Evolutionary conservation across 92 coral and sea anemone genomes (phyloP), one percentile per base, ranked within the genome.

Genomic region (Heteractis magnifica): DNA sequence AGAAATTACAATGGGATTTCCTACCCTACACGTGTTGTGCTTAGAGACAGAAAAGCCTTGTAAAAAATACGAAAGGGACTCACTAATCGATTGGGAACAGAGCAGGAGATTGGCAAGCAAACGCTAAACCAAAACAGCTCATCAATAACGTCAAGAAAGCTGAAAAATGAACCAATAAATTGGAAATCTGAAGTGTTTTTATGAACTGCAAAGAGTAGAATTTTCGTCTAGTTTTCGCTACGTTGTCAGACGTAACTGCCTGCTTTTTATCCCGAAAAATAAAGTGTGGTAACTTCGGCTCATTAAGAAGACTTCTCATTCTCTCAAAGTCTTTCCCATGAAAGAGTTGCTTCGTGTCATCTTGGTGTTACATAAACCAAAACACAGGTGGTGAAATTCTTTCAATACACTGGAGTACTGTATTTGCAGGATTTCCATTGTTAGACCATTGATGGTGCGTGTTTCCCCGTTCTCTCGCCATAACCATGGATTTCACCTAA

Each of bases 401-500:
- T 10, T 55, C 51, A 44, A 72, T 34, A 78, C 83, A 85, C 83
- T n/a, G 16, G 77, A 70, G 53, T 51, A 65, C 53, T 9, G 56
- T 81, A 81, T 81, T 81, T 68, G 44, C 84, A 9, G 49, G 84
- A 68, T 16, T 21, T 81, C 77, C 73, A 81, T 81, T 81, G 84
- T 81, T 81, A 5, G 51, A 8, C 34, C 68, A 51, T 81, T 81
- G 56, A 50, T 71, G 51, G 75, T 81, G 81, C 89, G 71, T 84
- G 89, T 84, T 90, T 88, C 64, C 56, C 19, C 71, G 77, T 49
- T 68, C 48, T 80, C 34, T 74, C 56, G 49, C 84, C 7, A 82
- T 82, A 84, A 71, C 97, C 97, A 93, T 93, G 97, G 92, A 82
- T 85, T 86, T 92, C 86, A 56, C 89, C 97, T 84, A 65, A 84